A percentile compares a stretch with the other conserved stretches of the same genome.
Conservation (phyloP, 2,113 vertebrate genomes). For the human (Homo sapiens) region GRCh38 chr3:117008501-117009000, state of each 20-base stretch:
- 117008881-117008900: not conserved
- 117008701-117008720: not conserved
- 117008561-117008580: conserved; percentile 28
- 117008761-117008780: not conserved
- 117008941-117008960: not conserved
- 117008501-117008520: not conserved
- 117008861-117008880: not conserved
- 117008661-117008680: not conserved
- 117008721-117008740: not conserved
- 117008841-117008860: not conserved
- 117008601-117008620: not conserved
- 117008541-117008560: not conserved
- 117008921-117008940: not conserved
- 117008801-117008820: not conserved
- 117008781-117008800: not conserved
- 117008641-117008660: not conserved
- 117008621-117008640: not conserved
- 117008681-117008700: not conserved
- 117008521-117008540: not conserved
- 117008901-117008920: not conserved
- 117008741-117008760: not conserved
- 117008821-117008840: not conserved
- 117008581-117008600: not conserved
- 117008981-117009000: not conserved
- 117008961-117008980: not conserved